phyloP scores from a whole-genome alignment of 1,140 invertebrate species.

The Leptinotarsa texana region DNA sequence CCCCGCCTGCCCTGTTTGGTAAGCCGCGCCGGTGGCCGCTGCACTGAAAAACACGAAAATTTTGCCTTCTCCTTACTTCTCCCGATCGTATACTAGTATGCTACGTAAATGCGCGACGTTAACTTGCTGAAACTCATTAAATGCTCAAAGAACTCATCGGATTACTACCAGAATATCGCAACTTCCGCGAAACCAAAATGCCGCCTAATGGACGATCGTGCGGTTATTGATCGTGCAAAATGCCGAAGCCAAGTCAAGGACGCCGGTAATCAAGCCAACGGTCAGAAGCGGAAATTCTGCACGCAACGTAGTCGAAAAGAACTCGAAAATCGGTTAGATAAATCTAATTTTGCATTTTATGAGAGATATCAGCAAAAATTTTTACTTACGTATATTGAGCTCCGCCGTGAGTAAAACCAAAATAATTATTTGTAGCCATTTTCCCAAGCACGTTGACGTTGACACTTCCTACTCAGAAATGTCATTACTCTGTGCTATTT shows the following conservation, averaged over 20 bases:
- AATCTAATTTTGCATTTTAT: neutral
- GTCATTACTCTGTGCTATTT: neutral
- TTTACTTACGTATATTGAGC: conserved; percentile 82
- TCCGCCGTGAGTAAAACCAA: conserved; percentile 87
- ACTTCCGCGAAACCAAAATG: conserved; percentile 13
- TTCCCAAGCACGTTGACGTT: conserved; percentile 19
- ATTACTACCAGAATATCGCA: neutral
- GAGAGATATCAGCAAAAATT: neutral
- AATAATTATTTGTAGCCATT: conserved; percentile 92
- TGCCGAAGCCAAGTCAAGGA: conserved; percentile 50
- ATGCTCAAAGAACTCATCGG: neutral
- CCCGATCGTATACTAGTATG: neutral
- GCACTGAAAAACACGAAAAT: conserved; percentile 41
- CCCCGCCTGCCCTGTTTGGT: conserved; percentile 77
- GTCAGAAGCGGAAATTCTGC: neutral
- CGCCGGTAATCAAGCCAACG: conserved; percentile 37
- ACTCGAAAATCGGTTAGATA: neutral
- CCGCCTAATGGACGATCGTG: conserved; percentile 13
- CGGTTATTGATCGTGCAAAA: conserved; percentile 41
- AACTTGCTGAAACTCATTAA: neutral
- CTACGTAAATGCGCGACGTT: neutral
- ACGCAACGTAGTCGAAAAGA: neutral
- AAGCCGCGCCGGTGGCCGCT: conserved; percentile 70
- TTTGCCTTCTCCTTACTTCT: neutral
- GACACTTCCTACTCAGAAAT: neutral